phyloP scores from a whole-genome alignment of 1,140 invertebrate species.

The Fragariocoptes setiger region DNA sequence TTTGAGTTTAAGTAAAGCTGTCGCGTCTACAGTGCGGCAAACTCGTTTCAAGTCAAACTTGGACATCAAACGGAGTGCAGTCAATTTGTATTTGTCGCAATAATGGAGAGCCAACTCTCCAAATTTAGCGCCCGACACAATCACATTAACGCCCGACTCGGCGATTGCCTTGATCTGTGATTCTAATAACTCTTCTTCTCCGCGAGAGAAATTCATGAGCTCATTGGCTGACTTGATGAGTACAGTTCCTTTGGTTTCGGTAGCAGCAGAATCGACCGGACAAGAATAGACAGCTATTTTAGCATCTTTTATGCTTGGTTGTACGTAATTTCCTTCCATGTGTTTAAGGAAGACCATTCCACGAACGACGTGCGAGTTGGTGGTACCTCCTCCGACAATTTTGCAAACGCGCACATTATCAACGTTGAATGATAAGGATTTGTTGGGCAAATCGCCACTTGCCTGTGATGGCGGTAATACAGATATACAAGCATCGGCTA shows the following conservation, averaged over 20 bases:
- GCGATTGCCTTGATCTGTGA: slow-evolving; percentile 66
- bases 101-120: slow-evolving; percentile 91
- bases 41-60: slow-evolving; percentile 86
- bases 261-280: slow-evolving; percentile 71
- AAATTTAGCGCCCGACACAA: slow-evolving; percentile 88
- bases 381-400: slow-evolving; percentile 45
- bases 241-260: slow-evolving; percentile 98
- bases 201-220: slow-evolving; percentile 61
- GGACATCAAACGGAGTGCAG: slow-evolving; percentile 75
- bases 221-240: slow-evolving; percentile 84
- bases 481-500: slow-evolving; percentile 50
- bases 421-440: slow-evolving; percentile 44
- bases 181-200: slow-evolving; percentile 75
- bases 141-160: slow-evolving; percentile 54
- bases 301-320: slow-evolving; percentile 37
- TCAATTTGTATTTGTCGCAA: slow-evolving; percentile 83
- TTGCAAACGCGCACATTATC: slow-evolving; percentile 92
- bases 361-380: slow-evolving; percentile 40
- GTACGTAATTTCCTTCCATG: slow-evolving; percentile 69
- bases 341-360: slow-evolving; percentile 87
- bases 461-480: slow-evolving; percentile 11
- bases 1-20: slow-evolving; percentile 35
- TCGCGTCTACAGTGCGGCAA: slow-evolving; percentile 60
- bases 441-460: slow-evolving; percentile 20
- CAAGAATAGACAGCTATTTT: slow-evolving; percentile 82